Evolutionary conservation across 1,140 invertebrate genomes (phyloP), one percentile per base, ranked within the genome.

Genomic region (Thalassaphorura encarpata): DNA sequence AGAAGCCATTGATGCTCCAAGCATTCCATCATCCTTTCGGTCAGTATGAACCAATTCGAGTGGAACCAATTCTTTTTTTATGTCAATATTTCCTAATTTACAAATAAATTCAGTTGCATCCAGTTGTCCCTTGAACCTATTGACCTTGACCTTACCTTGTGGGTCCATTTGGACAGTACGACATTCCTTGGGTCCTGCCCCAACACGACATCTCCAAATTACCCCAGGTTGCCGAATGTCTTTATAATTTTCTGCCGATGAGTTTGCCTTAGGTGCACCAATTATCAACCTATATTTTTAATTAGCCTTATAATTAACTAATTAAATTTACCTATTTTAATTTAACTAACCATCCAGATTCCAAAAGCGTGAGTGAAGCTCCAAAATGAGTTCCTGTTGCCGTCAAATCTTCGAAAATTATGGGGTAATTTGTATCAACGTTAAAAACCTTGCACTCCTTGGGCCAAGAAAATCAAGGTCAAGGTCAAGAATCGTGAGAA

Each of bases 241-340:
- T 5, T 39, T 27, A 51, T 62, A 52, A 31, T 53, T 53, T 3
- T 52, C 31, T 19, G 33, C 45, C 8, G 48, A 27, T 19, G 66
- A 67, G 33, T 64, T 63, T 19, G 58, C 61, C 29, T 52, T 58
- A 5, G 66, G 66, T 26, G 66, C 53, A 5, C 64, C 66, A 29
- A 64, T 57, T 16, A 67, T 40, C 19, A 67, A 8, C 55, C 66
- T 65, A 27, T 11, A 36, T 59, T 39, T 43, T 43, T 11, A 11
- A n/a, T n/a, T n/a, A n/a, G n/a, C n/a, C n/a, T n/a, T n/a, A n/a
- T n/a, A n/a, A n/a, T n/a, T n/a, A n/a, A n/a, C n/a, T n/a, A n/a
- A n/a, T n/a, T n/a, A n/a, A n/a, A n/a, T n/a, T n/a, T n/a, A n/a
- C n/a, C n/a, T n/a, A n/a, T n/a, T n/a, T n/a, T n/a, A n/a, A n/a